phyloP scores from a whole-genome alignment of 2,797 vertebrate species.

The Silurus aristotelis region DNA sequence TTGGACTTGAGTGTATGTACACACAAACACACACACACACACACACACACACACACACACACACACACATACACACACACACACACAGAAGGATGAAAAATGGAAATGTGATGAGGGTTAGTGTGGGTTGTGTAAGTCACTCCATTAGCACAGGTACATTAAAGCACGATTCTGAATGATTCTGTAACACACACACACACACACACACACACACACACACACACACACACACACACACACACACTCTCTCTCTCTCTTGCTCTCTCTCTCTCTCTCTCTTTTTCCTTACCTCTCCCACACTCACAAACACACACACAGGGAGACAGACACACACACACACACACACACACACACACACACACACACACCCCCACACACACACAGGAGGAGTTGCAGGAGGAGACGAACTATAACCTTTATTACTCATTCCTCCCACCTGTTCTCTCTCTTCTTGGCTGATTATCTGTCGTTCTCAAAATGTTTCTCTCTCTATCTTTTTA shows the following conservation, averaged over 20 bases:
- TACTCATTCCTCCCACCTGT: conserved; percentile 35
- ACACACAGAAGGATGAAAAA: conserved; percentile 29
- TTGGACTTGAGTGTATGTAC: background rate
- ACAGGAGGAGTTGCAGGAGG: conserved; percentile 24
- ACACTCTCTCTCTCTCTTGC: background rate
- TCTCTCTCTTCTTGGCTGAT: conserved; percentile 15
- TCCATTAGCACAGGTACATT: conserved; percentile 42
- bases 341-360: conserved; percentile 21
- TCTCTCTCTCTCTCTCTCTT: no score
- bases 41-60: conserved; percentile 7
- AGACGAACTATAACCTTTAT: conserved; percentile 37
- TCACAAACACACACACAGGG: no score
- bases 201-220: conserved; percentile 34
- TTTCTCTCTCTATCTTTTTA: conserved; percentile 1
- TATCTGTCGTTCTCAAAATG: background rate
- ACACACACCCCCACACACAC: conserved; percentile 17
- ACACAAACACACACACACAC: conserved; percentile 7
- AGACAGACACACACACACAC: conserved; percentile 27
- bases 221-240: conserved; percentile 22
- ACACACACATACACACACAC: conserved; percentile 7
- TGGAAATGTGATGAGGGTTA: conserved; percentile 31
- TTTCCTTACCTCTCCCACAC: no score
- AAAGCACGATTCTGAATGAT: background rate
- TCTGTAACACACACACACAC: background rate
- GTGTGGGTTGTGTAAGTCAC: conserved; percentile 40